phyloP scores from a whole-genome alignment of 2,113 vertebrate genomes.

The Xerus inauris region DNA sequence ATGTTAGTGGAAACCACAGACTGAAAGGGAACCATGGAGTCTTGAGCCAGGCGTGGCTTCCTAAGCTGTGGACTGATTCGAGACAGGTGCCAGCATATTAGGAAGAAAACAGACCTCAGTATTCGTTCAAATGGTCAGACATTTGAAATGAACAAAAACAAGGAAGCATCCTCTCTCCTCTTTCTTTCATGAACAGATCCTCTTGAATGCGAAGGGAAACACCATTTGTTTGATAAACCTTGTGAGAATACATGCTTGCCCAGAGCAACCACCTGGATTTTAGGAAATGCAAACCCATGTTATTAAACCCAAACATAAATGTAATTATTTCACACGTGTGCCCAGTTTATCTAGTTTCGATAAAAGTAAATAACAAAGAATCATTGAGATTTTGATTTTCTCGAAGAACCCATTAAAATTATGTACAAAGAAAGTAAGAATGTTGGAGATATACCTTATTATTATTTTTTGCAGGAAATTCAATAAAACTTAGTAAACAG shows the following conservation, averaged over 20 bases:
- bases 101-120: not conserved
- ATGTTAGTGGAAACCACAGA: not conserved
- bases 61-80: not conserved
- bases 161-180: not conserved
- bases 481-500: not conserved
- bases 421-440: not conserved
- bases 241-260: not conserved
- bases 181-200: not conserved
- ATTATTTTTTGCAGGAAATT: not conserved
- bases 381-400: not conserved
- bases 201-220: not conserved
- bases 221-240: not conserved
- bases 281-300: slow-evolving; percentile 17
- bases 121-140: not conserved
- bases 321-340: not conserved
- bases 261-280: not conserved
- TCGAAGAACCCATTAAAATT: not conserved
- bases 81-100: not conserved
- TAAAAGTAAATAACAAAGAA: slow-evolving; percentile 10
- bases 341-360: not conserved
- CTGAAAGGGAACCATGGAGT: not conserved
- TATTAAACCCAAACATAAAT: slow-evolving; percentile 6
- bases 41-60: not conserved
- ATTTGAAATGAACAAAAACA: not conserved
- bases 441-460: not conserved